These are phyloP conservation scores for Eriosoma lanigerum DNA, from an alignment of 1,140 invertebrate species.

Conservation along the genomic window DNA sequence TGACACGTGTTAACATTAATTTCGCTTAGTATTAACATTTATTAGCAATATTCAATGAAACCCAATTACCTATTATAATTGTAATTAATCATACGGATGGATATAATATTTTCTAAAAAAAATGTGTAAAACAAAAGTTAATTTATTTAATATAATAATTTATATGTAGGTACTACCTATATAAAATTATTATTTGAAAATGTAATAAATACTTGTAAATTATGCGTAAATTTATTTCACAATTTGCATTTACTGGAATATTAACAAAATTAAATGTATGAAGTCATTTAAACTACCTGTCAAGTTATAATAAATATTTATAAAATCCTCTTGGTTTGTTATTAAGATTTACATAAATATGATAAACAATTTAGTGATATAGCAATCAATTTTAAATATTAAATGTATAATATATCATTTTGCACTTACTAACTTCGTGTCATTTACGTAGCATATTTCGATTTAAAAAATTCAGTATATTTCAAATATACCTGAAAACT, in stretches of 20 bases:
- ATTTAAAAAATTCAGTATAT: constrained; percentile 15
- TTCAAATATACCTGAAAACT: background rate
- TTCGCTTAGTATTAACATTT: background rate
- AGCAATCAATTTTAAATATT: constrained; percentile 15
- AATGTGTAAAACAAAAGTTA: background rate
- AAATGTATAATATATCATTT: constrained; percentile 1
- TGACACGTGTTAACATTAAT: background rate
- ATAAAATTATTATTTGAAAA: background rate
- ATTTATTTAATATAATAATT: background rate
- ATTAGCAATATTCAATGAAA: background rate
- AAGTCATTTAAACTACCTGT: constrained; percentile 26
- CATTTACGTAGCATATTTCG: background rate
- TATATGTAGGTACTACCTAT: background rate
- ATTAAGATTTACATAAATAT: constrained; percentile 17
- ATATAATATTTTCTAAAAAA: background rate
- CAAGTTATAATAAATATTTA: background rate
- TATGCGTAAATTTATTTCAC: background rate
- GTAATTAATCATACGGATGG: background rate
- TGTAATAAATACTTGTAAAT: constrained; percentile 4
- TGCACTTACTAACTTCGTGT: background rate
- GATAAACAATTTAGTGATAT: background rate
- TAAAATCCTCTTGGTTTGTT: background rate
- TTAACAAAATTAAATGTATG: constrained; percentile 27
- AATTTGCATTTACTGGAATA: background rate
- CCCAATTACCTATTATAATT: background rate